Base-by-base conservation (phyloP, 2,113 vertebrate genomes). In the Uria aalge region DNA sequence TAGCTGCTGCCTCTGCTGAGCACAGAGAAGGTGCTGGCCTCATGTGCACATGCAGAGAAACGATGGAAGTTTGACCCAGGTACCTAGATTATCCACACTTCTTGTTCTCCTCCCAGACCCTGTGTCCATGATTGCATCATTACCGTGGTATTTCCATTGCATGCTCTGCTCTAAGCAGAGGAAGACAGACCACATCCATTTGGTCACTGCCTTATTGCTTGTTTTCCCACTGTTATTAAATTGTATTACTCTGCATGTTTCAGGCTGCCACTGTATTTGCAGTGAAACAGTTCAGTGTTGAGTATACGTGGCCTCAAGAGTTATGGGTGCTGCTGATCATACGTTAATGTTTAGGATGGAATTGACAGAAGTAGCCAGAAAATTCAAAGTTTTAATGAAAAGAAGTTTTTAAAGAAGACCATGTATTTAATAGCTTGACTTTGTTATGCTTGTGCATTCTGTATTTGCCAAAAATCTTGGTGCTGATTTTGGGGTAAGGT, bases 31-130 rank as follows among this genome's bases (percentile, higher is more conserved):
- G 15, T 26, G 72, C 41, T 66, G 40, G 30, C 32, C 50, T 26
- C 19, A 4, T 7, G 3, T 11, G 24, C 2, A 3, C 5, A 2
- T 19, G n/a, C 68, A 53, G 27, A 21, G 75, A 3, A 23, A 1
- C 0, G 2, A 19, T 43, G 32, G 40, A 24, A 41, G 43, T 11
- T 60, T 36, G 29, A 26, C 43, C 47, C 56, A 22, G 48, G 43
- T 18, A 34, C 64, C 16, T 14, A 11, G 12, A 3, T 30, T 50
- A 26, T 50, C 53, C 73, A 18, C 1, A 6, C 32, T 50, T 9
- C 17, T 50, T 40, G 30, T 67, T 84, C 38, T 79, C 73, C 53
- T 85, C 73, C 36, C 66, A 63, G 53, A 19, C 48, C 3, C 0
- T 2, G 12, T n/a, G 30, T 36, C 59, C 12, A 5, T 17, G 50